Conservation (phyloP, 2,113 vertebrate genomes). For the Glaucidium brasilianum region DNA sequence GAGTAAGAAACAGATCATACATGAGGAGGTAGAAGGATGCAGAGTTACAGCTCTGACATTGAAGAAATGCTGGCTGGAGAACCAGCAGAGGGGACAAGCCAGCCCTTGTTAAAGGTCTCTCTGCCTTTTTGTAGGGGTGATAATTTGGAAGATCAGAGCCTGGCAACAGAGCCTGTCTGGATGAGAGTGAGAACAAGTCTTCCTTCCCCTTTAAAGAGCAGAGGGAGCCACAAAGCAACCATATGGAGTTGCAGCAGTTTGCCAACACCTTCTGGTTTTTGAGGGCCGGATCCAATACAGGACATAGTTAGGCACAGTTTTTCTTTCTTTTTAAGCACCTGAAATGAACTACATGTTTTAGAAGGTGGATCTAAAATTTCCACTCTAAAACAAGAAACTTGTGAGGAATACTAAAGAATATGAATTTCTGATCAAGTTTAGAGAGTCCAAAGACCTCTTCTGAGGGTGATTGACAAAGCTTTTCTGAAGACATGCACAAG, state of each 20-base stretch:
- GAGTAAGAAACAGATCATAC: background rate
- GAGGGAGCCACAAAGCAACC: background rate
- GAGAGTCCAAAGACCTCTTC: background rate
- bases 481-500: background rate
- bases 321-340: background rate
- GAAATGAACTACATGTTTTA: background rate
- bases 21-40: background rate
- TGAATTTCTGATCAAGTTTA: background rate
- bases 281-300: conserved; percentile 15
- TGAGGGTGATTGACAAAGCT: background rate
- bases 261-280: conserved; percentile 37
- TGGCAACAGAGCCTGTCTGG: conserved; percentile 12
- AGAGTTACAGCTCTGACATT: background rate
- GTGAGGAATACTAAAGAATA: background rate
- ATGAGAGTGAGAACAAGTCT: background rate
- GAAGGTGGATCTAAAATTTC: background rate
- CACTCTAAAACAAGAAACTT: background rate
- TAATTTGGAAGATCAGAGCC: conserved; percentile 28
- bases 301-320: background rate
- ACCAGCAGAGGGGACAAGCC: background rate
- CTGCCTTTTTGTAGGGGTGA: conserved; percentile 43
- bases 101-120: conserved; percentile 16
- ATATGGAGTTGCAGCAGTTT: conserved; percentile 12
- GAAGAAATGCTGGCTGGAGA: background rate
- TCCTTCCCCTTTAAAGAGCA: conserved; percentile 15